Evolutionary conservation across 1,140 invertebrate species (phyloP), one percentile per base, ranked within the genome.

Genomic region (Sitophilus oryzae): DNA sequence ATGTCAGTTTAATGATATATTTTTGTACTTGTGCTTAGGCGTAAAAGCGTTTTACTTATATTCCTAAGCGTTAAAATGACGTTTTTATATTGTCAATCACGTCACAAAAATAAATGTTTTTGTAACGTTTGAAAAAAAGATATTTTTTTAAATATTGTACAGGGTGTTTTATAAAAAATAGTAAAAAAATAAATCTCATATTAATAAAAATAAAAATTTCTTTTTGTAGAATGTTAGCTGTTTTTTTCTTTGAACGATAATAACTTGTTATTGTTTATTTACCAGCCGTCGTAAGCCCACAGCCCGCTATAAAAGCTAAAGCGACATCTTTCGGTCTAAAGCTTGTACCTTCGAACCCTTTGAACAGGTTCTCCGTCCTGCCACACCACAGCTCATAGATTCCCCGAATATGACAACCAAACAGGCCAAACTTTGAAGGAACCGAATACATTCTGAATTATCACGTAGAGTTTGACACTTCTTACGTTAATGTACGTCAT

Each of bases 201-300:
- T n/a, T n/a, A n/a, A n/a, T n/a, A n/a, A n/a, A n/a, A n/a, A n/a
- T n/a, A n/a, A n/a, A n/a, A n/a, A n/a, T n/a, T n/a, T n/a, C n/a
- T 40, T 40, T 40, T 40, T 40, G 15, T 40, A 40, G 9, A n/a
- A 16, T 40, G 8, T 15, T 11, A 22, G 10, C n/a, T 10, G 3
- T 47, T 30, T 47, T 47, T 34, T 34, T 0, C 11, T 18, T 8
- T 6, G 14, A 16, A 38, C 8, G 30, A 42, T 23, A 4, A 19
- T 14, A 37, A 18, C n/a, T n/a, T n/a, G n/a, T n/a, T n/a, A n/a
- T n/a, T n/a, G n/a, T n/a, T 60, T 50, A 1, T 22, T 64, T 62
- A 76, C 90, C 91, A 97, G 35, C 93, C 94, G 71, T 96, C 92
- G 68, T 96, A 97, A 0, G 93, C 91, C 88, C 94, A 97, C 0